These are phyloP conservation scores for Willisornis vidua DNA, from an alignment of 2,113 vertebrate species.

Conservation along the genomic window DNA sequence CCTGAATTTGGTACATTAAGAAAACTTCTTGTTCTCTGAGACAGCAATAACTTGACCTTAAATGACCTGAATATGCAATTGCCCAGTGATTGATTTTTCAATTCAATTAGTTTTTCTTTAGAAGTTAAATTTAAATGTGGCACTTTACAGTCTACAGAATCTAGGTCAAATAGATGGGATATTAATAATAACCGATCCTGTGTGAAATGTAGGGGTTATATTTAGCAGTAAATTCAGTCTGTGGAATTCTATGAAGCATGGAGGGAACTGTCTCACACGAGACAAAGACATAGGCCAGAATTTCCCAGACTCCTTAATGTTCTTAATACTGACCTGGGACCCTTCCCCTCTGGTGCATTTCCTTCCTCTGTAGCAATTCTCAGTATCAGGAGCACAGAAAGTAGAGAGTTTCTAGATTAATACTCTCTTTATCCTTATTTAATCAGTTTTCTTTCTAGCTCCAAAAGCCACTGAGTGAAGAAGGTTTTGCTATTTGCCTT, in stretches of 20 bases:
- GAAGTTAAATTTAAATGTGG: constrained; percentile 24
- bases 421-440: not conserved
- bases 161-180: constrained; percentile 22
- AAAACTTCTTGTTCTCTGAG: constrained; percentile 3
- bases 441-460: not conserved
- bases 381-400: accelerated
- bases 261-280: not conserved
- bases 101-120: constrained; percentile 40
- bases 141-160: not conserved
- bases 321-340: accelerated
- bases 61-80: constrained; percentile 10
- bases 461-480: not conserved
- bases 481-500: not conserved
- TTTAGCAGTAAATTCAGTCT: not conserved
- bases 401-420: not conserved
- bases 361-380: not conserved
- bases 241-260: not conserved
- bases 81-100: not conserved
- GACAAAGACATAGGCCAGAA: not conserved
- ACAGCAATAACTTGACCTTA: constrained; percentile 2
- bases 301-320: not conserved
- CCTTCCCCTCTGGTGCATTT: accelerated
- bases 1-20: not conserved
- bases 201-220: not conserved
- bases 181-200: not conserved